These are phyloP conservation scores for Hofmannophila pseudospretella DNA, from an alignment of 2,888 invertebrate genomes.

Conservation along the genomic window DNA sequence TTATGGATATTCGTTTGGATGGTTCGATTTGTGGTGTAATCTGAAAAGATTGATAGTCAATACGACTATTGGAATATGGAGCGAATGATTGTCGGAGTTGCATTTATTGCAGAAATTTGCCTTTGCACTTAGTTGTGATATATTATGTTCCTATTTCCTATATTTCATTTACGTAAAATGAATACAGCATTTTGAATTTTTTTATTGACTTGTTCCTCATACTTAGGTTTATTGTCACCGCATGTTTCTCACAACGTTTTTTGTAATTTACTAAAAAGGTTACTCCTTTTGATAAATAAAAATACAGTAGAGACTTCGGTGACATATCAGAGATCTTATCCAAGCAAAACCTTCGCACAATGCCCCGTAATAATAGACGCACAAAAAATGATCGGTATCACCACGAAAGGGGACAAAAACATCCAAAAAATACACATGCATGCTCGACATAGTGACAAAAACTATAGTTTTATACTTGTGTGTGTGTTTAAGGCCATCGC, in stretches of 20 bases:
- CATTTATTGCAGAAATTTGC: conserved; percentile 22
- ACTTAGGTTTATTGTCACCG: conserved; percentile 4
- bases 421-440: conserved; percentile 54
- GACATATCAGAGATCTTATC: conserved; percentile 76
- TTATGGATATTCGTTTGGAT: conserved; percentile 53
- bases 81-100: conserved; percentile 48
- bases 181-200: not conserved
- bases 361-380: conserved; percentile 62
- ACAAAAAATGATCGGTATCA: conserved; percentile 75
- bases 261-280: conserved; percentile 56
- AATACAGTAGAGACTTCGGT: conserved; percentile 56
- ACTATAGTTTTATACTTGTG: conserved; percentile 46
- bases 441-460: conserved; percentile 51
- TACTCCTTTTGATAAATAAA: conserved; percentile 59
- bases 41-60: conserved; percentile 53
- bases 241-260: conserved; percentile 42
- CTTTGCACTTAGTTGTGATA: conserved; percentile 14
- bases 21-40: conserved; percentile 56
- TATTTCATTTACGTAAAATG: too few species aligned
- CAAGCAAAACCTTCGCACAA: conserved; percentile 70
- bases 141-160: conserved; percentile 2
- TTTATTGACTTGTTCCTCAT: not conserved
- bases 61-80: conserved; percentile 43
- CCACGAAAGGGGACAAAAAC: conserved; percentile 66
- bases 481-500: too few species aligned